Evolutionary conservation across 2,113 vertebrate species (phyloP), one percentile per base, ranked within the genome.

Genomic region (Cricetomys ansorgei): DNA sequence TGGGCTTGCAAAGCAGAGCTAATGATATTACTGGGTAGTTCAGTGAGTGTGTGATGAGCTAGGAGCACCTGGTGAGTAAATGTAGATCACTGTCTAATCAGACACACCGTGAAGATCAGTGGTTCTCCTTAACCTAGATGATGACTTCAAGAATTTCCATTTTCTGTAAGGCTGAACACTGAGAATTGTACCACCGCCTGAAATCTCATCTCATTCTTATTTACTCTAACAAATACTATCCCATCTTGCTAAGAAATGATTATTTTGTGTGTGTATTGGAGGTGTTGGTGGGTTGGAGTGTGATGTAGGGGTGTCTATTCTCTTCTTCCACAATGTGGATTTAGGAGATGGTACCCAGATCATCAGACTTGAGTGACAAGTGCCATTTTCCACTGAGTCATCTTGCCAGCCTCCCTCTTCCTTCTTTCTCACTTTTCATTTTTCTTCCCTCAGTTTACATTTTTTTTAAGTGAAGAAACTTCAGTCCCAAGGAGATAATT

Each of bases 141-240:
- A 86, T 57, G 31, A 88, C 10, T 23, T 27, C 80, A 73, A 16
- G 83, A 73, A 80, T 72, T 70, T 87, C 43, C 25, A 88, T 64
- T 87, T 69, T 70, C 48, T 8, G 45, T 64, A 72, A 50, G 27
- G 43, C 25, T 55, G 34, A 7, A 16, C 37, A 57, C 45, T 43
- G 31, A 81, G 40, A 91, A 77, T 15, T 12, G 50, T 29, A 57
- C 77, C 53, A 21, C 19, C 17, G 50, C 76, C 70, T 95, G 27
- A 70, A 91, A 92, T 80, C 45, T 93, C 29, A 73, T 75, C 83
- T 89, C 4, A 50, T 86, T 94, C 13, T 90, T 62, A 77, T 62
- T 67, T 88, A 70, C n/a, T 34, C 7, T 45, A 92, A 31, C 27
- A 88, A 53, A 73, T 65, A 40, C n/a, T 85, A 59, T 55, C 19